These are phyloP conservation scores for Malurus melanocephalus DNA, from an alignment of 2,113 vertebrate species.

Conservation along the genomic window DNA sequence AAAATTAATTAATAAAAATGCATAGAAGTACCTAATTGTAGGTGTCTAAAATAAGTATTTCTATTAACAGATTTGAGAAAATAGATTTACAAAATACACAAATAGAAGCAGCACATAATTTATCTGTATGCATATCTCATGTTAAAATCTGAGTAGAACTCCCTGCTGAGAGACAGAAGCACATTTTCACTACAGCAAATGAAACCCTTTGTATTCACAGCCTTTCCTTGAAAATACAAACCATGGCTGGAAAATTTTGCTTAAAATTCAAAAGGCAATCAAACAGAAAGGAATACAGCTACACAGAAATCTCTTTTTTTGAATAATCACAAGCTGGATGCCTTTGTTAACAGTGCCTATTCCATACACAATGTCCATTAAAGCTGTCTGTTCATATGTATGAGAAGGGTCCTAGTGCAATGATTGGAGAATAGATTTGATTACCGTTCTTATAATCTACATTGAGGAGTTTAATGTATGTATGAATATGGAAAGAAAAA, in stretches of 20 bases:
- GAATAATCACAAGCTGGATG: background rate
- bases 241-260: background rate
- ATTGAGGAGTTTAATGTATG: background rate
- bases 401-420: background rate
- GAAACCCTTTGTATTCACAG: background rate
- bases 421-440: background rate
- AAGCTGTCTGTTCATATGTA: background rate
- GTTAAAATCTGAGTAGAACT: background rate
- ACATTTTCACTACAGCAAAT: background rate
- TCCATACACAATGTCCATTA: background rate
- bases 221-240: background rate
- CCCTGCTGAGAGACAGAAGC: background rate
- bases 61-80: background rate
- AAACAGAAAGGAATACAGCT: background rate
- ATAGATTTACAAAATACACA: background rate
- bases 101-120: background rate
- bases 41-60: background rate
- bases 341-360: background rate
- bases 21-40: background rate
- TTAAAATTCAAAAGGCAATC: conserved; percentile 6
- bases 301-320: background rate
- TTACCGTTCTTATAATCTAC: background rate
- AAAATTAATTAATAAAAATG: background rate
- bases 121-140: background rate
- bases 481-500: background rate